Base-by-base conservation (phyloP, 2,113 vertebrate genomes). In the Phasianus colchicus region DNA sequence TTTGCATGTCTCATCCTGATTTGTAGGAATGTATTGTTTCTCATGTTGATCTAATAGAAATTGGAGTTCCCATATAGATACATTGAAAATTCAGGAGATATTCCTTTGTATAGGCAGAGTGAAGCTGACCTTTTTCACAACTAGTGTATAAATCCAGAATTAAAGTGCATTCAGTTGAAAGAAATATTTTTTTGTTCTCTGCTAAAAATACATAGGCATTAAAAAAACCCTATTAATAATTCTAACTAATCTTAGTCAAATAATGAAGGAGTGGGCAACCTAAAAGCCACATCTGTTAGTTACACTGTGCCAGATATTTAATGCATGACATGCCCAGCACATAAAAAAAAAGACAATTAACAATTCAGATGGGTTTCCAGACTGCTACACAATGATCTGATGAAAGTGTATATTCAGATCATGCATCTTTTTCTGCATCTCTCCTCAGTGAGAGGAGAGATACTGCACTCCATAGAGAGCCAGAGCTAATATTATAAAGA, bases 241-340 rank as follows among this genome's bases (percentile, higher is more conserved):
- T 84, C 48, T 87, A 52, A 83, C 43, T 84, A 38, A 84, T 76
- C 48, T 42, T 69, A 72, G 54, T 65, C n/a, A 78, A 86, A 81
- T 84, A 55, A 82, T 73, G 54, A 70, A 86, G 89, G 32, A 86
- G 11, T 27, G 36, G 90, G 40, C 38, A 90, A 52, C 36, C 52
- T 72, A 84, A 69, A 90, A 36, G 3, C 0, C 80, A 72, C 79
- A 90, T 87, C 83, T 34, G 13, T 82, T 75, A 36, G 30, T 75
- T 75, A 64, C 80, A 72, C 22, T 52, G 61, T 89, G 63, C 13
- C 66, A 92, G 66, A 84, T 81, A 94, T 69, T 86, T 86, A 92
- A 89, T 81, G 57, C 57, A 65, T 84, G 66, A 67, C 65, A 71
- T 42, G 60, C 61, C 54, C 29, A 50, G 58, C 47, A 32, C 48